phyloP scores from a whole-genome alignment of 2,797 vertebrate genomes.

The Molossus alvarezi region DNA sequence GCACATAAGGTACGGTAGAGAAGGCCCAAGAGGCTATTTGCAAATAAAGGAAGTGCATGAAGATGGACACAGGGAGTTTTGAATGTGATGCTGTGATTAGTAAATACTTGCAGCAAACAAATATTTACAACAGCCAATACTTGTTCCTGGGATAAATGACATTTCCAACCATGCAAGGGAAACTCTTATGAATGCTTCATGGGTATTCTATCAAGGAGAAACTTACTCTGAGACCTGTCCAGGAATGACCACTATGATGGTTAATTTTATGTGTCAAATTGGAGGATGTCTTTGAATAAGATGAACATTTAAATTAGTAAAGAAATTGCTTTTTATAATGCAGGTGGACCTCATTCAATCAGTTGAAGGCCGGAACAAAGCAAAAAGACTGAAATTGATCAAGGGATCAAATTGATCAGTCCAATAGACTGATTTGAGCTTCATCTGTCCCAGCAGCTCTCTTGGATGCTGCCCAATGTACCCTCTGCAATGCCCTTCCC shows the following conservation, averaged over 20 bases:
- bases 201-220: background rate
- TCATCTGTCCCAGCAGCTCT: background rate
- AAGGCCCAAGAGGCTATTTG: background rate
- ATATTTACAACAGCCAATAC: background rate
- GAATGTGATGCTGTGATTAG: background rate
- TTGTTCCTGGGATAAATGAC: background rate
- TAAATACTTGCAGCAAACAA: background rate
- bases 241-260: background rate
- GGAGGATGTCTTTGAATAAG: background rate
- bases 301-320: constrained; percentile 45
- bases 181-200: background rate
- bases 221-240: background rate
- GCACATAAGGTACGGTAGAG: background rate
- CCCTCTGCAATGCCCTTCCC: background rate
- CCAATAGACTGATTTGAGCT: background rate
- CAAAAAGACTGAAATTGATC: background rate
- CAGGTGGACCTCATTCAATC: background rate
- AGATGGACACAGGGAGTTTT: background rate
- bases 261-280: background rate
- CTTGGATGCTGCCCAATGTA: background rate
- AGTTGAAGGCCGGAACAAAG: background rate
- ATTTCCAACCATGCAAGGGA: background rate
- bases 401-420: background rate
- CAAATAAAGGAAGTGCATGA: background rate
- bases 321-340: background rate